These are phyloP conservation scores for Sylvicapra grimmia DNA, from an alignment of 2,113 vertebrate species.

Conservation along the genomic window DNA sequence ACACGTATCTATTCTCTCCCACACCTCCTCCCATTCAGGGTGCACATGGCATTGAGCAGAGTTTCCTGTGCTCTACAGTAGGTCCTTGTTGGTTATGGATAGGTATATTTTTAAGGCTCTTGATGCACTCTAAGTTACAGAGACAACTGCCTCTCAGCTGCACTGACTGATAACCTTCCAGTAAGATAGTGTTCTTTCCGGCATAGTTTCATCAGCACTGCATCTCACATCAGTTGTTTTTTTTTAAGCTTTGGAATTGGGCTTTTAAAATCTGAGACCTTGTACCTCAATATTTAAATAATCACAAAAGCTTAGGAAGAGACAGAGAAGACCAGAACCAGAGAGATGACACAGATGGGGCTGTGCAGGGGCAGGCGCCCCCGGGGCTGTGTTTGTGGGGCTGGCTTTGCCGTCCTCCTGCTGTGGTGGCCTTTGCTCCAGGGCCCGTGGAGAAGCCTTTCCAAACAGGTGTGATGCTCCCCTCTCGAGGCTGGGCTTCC, in stretches of 20 bases:
- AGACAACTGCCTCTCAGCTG: neutral
- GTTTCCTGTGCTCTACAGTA: neutral
- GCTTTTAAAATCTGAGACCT: neutral
- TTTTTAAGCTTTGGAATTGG: neutral
- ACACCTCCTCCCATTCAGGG: neutral
- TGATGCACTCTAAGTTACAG: neutral
- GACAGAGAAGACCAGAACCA: neutral
- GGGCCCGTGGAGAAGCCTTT: neutral
- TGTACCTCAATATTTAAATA: neutral
- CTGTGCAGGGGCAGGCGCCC: accelerated
- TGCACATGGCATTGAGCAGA: neutral
- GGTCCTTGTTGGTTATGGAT: neutral
- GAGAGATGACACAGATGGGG: neutral
- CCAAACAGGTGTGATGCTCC: accelerated
- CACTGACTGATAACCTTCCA: accelerated
- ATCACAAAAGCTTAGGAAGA: neutral
- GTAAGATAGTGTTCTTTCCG: accelerated
- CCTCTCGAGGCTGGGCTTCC: accelerated
- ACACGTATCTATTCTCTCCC: too few relatives aligned
- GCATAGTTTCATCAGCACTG: neutral
- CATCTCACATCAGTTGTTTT: neutral
- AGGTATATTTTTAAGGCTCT: neutral
- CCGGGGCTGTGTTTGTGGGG: accelerated
- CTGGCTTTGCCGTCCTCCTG: neutral
- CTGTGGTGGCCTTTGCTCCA: neutral